Percentiles rank a stretch among this genome's conserved stretches.
These are phyloP conservation scores for Zygaena filipendulae DNA, from an alignment of 2,888 invertebrate species.

Conservation along the genomic window DNA sequence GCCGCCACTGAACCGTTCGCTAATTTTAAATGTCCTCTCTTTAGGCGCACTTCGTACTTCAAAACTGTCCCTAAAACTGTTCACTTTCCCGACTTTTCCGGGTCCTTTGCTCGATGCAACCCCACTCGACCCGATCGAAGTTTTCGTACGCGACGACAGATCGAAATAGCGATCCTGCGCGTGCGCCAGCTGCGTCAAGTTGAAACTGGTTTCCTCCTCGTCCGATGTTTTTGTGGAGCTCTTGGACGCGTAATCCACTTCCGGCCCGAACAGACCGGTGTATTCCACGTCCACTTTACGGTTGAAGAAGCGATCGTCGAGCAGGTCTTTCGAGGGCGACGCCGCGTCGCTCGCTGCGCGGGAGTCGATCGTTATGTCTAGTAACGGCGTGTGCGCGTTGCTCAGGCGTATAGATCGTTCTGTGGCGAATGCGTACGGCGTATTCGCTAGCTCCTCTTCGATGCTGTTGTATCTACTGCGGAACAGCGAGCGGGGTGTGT, in stretches of 20 bases:
- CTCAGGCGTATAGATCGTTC: slow-evolving; percentile 34
- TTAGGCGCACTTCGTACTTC: slow-evolving; percentile 30
- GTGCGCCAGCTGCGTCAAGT: slow-evolving; percentile 53
- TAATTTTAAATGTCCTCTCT: slow-evolving; percentile 3
- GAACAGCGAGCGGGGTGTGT: slow-evolving; percentile 43
- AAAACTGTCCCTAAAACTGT: slow-evolving; percentile 20
- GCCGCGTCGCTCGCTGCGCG: slow-evolving; percentile 19
- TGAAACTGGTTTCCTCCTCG: slow-evolving; percentile 39
- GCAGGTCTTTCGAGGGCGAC: slow-evolving; percentile 44
- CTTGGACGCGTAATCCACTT: slow-evolving; percentile 28
- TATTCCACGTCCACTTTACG: slow-evolving; percentile 27
- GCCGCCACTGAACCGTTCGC: slow-evolving; percentile 15
- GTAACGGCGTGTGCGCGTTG: slow-evolving; percentile 23
- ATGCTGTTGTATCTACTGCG: slow-evolving; percentile 61
- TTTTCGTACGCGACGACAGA: slow-evolving; percentile 36
- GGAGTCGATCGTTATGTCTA: slow-evolving; percentile 45
- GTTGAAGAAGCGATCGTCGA: slow-evolving; percentile 47
- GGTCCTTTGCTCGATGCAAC: slow-evolving; percentile 18
- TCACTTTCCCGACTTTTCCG: slow-evolving; percentile 17
- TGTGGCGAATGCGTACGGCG: slow-evolving; percentile 60
- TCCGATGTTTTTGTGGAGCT: slow-evolving; percentile 16
- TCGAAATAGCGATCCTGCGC: slow-evolving; percentile 59
- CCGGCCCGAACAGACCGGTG: slow-evolving; percentile 39
- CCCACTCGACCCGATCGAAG: slow-evolving; percentile 12
- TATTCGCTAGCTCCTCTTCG: slow-evolving; percentile 59